phyloP scores from a whole-genome alignment of 2,797 vertebrate genomes.

The Hipposideros larvatus region DNA sequence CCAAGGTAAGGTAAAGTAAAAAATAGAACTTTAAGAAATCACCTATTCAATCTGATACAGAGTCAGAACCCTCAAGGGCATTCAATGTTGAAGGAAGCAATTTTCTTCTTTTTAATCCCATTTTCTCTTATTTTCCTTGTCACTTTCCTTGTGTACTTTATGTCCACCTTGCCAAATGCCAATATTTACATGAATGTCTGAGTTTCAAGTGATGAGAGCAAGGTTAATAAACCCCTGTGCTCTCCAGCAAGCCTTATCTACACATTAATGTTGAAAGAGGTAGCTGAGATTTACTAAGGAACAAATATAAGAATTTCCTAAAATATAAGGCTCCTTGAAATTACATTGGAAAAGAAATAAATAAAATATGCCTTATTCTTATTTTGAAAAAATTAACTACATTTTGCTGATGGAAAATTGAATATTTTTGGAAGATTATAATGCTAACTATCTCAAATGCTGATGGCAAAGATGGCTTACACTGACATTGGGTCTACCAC shows the following conservation, averaged over 20 bases:
- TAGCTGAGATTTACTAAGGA: not conserved
- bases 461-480: not conserved
- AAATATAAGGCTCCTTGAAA: not conserved
- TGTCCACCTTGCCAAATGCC: not conserved
- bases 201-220: not conserved
- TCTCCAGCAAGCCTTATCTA: not conserved
- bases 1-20: not conserved
- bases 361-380: not conserved
- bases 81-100: not conserved
- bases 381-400: not conserved
- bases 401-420: not conserved
- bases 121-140: slow-evolving; percentile 4
- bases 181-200: not conserved
- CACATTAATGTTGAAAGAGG: not conserved
- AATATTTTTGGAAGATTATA: slow-evolving; percentile 18
- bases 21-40: slow-evolving; percentile 36
- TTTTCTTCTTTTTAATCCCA: slow-evolving; percentile 1
- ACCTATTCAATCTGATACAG: not conserved
- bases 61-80: not conserved
- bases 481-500: not conserved
- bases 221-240: not conserved
- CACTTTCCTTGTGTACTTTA: not conserved
- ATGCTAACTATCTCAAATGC: not conserved
- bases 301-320: not conserved
- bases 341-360: not conserved